Evolutionary conservation across 1,140 invertebrate genomes (phyloP), one percentile per base, ranked within the genome.

Genomic region (Copidosoma floridanum): DNA sequence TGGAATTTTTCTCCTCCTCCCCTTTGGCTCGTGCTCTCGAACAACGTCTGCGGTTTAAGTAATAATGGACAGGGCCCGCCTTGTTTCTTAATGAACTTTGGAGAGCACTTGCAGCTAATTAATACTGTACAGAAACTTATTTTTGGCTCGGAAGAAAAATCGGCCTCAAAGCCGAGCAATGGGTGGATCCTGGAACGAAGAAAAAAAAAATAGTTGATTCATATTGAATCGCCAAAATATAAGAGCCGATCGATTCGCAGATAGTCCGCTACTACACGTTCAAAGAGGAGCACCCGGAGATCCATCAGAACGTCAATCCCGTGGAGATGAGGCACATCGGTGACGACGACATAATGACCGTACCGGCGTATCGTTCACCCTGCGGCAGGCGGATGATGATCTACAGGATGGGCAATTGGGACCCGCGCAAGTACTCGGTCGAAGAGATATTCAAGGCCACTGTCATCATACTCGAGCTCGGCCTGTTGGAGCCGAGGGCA

Each of bases 261-360:
- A 77, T 92, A 59, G 85, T 86, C 29, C 89, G 88, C 66, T 93
- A 92, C 69, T 88, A 85, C 66, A 81, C 83, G 43, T 92, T 92
- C 69, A 88, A 87, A 67, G 85, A 89, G 70, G 84, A 88, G 7
- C 88, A 92, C 72, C 85, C 87, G 21, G 80, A 85, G 35, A 82
- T 87, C 47, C 87, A 88, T 61, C 82, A 85, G 46, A 82, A 86
- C 57, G 82, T 92, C 0, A 84, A 85, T 59, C 86, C 89, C 0
- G 50, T 85, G 32, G 81, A 88, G 52, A 77, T 92, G 63, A 80
- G 79, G 23, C 79, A 81, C 50, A 82, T 92, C n/a, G 89, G 88
- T 0, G 86, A 89, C 7, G 83, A 85, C 21, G 82, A 89, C 57
- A 81, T 91, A 2, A 77, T 92, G 38, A 83, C 85, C 1, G 89